Percentiles rank a stretch among this genome's conserved stretches.
Evolutionary conservation across 2,888 invertebrate species (phyloP).

Genomic region (Cataglyphis altisquamis): DNA sequence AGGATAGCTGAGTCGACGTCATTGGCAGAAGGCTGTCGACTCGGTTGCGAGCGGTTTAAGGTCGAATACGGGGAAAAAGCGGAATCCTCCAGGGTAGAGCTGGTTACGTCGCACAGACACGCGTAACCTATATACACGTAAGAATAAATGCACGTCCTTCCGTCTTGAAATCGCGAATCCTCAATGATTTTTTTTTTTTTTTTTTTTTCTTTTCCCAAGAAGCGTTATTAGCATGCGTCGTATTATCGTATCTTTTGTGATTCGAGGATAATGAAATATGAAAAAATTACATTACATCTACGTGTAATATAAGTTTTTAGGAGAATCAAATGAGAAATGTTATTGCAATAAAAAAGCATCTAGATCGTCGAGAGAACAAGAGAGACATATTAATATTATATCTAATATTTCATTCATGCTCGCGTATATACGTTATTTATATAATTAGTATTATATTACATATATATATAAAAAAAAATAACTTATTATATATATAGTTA

Average conservation of each 20-base stretch:
- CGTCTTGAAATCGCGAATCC: conserved; percentile 6
- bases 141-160: conserved; percentile 59
- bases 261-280: conserved; percentile 2
- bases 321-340: conserved; percentile 16
- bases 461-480: neutral
- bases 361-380: neutral
- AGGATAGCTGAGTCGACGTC: conserved; percentile 83
- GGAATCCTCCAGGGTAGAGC: conserved; percentile 75
- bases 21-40: conserved; percentile 85
- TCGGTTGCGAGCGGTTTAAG: conserved; percentile 82
- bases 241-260: conserved; percentile 25
- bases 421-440: neutral
- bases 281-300: conserved; percentile 13
- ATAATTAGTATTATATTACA: neutral
- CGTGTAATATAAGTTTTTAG: conserved; percentile 13
- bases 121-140: conserved; percentile 63
- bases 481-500: neutral
- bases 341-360: neutral
- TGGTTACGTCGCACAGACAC: conserved; percentile 64
- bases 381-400: neutral
- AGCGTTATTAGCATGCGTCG: conserved; percentile 23
- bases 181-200: conserved; percentile 22
- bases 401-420: neutral
- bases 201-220: neutral
- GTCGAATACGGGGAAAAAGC: conserved; percentile 83